Evolutionary conservation across 1,140 invertebrate genomes (phyloP).

Genomic region (Kradibia gibbosae): DNA sequence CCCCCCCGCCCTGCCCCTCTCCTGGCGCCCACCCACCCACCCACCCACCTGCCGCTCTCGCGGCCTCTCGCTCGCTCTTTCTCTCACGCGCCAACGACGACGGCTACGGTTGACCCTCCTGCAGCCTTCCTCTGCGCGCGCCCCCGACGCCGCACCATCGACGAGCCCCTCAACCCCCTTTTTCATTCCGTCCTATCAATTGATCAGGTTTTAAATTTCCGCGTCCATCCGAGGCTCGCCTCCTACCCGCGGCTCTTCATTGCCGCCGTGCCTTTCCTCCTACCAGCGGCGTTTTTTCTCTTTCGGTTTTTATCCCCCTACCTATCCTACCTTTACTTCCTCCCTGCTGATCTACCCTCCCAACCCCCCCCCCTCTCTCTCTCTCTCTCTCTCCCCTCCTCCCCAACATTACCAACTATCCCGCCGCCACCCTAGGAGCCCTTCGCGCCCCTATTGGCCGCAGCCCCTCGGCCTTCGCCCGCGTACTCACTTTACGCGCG

Average conservation of each 20-base stretch:
- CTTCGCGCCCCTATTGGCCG: conserved; percentile 10
- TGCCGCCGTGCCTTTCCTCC: conserved; percentile 47
- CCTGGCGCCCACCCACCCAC: conserved; percentile 49
- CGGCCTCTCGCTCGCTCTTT: background rate
- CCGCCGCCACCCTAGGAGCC: conserved; percentile 49
- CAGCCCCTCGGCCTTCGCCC: background rate
- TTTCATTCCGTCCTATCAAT: conserved; percentile 74
- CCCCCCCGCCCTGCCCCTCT: background rate
- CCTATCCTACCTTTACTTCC: conserved; percentile 26
- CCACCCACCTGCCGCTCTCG: background rate
- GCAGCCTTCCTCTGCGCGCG: conserved; percentile 54
- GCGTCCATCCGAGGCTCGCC: conserved; percentile 70
- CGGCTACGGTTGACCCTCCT: too few relatives aligned
- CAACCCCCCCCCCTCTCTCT: conserved; percentile 32
- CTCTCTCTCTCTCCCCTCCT: conserved; percentile 56
- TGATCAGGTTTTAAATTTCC: conserved; percentile 74
- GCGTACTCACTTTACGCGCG: background rate
- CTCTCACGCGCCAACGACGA: conserved; percentile 55
- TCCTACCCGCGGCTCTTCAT: conserved; percentile 47
- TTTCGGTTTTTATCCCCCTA: too few relatives aligned
- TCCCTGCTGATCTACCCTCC: conserved; percentile 50
- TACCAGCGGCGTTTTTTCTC: too few relatives aligned
- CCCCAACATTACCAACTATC: conserved; percentile 56
- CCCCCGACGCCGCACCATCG: conserved; percentile 50
- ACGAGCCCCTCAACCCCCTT: conserved; percentile 70